Evolutionary conservation across 2,888 invertebrate species (phyloP), one percentile per base, ranked within the genome.

Genomic region (Nemoura dubitans): DNA sequence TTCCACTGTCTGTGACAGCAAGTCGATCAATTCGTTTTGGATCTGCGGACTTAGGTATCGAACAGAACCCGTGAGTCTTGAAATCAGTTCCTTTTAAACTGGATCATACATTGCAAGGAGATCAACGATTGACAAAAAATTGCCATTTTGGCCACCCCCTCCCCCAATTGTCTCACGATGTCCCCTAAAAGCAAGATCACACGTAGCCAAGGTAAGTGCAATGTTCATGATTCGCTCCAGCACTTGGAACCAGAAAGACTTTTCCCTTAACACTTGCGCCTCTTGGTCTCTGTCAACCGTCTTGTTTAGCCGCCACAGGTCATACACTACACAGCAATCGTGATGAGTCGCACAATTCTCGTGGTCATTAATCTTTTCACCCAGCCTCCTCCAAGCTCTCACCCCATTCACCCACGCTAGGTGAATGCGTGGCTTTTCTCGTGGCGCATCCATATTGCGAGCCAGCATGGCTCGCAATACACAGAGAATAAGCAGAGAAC

Each of bases 11-110:
- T 80, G 77, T 0, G 30, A 25, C 30, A 83, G 28, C 14, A 87
- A 86, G 59, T 82, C 28, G 59, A 86, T 83, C 87, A 82, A 81
- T 88, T 87, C 88, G 78, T 87, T 89, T 88, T 87, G 88, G 83
- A 89, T 89, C 87, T 83, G 83, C 26, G 87, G 88, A 87, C 89
- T 89, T 81, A 89, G 88, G 87, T 89, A 89, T 86, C 87, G 88
- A 14, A 87, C 85, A 80, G 87, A 87, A 26, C 85, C 81, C 29
- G 86, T 88, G 85, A 87, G 85, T 16, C 85, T 78, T 26, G 87
- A 77, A 42, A 85, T 83, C 83, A 88, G 86, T 85, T 89, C 87
- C 80, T 88, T 87, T 76, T 88, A 87, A 85, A 87, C 83, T 5
- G 87, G 80, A 87, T 89, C 89, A 86, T 89, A 89, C 30, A 86